Evolutionary conservation across 2,797 vertebrate species (phyloP).

Genomic region (Sebastes itinus): DNA sequence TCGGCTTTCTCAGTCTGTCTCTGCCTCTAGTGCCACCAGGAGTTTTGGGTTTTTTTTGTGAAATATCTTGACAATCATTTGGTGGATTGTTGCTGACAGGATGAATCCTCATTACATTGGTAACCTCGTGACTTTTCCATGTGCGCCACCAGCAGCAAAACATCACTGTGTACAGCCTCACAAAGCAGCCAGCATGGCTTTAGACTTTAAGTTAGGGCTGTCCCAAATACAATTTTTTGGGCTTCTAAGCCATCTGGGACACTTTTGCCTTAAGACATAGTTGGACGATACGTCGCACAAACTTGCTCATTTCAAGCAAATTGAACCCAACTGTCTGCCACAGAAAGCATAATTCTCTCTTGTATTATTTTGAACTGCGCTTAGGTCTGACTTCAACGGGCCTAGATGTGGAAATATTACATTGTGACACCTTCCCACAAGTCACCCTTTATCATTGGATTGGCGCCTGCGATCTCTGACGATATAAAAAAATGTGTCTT

Average conservation of each 20-base stretch:
- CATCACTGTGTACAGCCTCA: no score
- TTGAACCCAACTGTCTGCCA: background rate
- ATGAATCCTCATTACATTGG: background rate
- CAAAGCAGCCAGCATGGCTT: background rate
- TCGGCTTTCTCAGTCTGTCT: background rate
- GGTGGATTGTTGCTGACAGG: background rate
- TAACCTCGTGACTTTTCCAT: background rate
- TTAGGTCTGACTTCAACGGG: conserved; percentile 6
- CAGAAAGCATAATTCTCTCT: background rate
- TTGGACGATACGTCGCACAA: background rate
- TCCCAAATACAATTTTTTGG: no score
- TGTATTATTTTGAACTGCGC: background rate
- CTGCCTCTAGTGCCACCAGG: no score
- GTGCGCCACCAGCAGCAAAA: background rate
- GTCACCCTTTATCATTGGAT: conserved; percentile 18
- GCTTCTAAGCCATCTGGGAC: background rate
- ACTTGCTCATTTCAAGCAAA: background rate
- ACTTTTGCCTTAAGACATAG: background rate
- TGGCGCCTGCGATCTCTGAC: conserved; percentile 22
- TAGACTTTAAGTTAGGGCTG: background rate
- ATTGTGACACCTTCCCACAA: conserved; percentile 41
- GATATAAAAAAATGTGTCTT: conserved; percentile 61
- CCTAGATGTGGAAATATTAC: conserved; percentile 20
- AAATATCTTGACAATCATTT: no score
- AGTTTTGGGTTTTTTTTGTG: no score